Evolutionary conservation across 2,888 invertebrate species (phyloP), one percentile per base, ranked within the genome.

Genomic region (Caenorhabditis sp.): DNA sequence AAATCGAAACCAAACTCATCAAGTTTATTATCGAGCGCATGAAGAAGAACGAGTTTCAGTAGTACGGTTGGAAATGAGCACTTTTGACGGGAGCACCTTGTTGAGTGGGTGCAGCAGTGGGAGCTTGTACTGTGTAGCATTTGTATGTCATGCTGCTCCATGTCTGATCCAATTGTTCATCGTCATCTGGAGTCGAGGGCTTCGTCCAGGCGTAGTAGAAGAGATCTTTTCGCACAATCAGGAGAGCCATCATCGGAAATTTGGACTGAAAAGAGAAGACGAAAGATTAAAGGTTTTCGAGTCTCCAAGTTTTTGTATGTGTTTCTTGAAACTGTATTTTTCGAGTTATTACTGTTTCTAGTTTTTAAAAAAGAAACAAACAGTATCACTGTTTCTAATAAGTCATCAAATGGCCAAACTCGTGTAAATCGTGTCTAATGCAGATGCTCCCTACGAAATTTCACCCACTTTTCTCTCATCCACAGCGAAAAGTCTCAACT

Each of bases 401-500:
- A n/a, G n/a, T n/a, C n/a, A n/a, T n/a, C n/a, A n/a, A n/a, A n/a
- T n/a, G n/a, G n/a, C n/a, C n/a, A n/a, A n/a, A n/a, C n/a, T n/a
- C n/a, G n/a, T n/a, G n/a, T n/a, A n/a, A n/a, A n/a, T n/a, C n/a
- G n/a, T n/a, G n/a, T n/a, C n/a, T n/a, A n/a, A n/a, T n/a, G n/a
- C 31, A 31, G 31, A 31, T 19, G n/a, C n/a, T n/a, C n/a, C n/a
- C n/a, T n/a, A n/a, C n/a, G n/a, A n/a, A n/a, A n/a, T n/a, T n/a
- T n/a, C n/a, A n/a, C 49, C 14, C 10, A 54, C 54, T 14, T 64
- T 75, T 24, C 66, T 75, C 41, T 81, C 81, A 35, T 81, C 81
- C 8, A 81, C 81, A 1, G 81, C 75, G 51, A 75, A 81, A 35
- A 81, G 61, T 35, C 81, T 41, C n/a, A 81, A 22, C 14, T 81